phyloP scores from a whole-genome alignment of 1,140 invertebrate genomes.

The Heliconius eleuchia region DNA sequence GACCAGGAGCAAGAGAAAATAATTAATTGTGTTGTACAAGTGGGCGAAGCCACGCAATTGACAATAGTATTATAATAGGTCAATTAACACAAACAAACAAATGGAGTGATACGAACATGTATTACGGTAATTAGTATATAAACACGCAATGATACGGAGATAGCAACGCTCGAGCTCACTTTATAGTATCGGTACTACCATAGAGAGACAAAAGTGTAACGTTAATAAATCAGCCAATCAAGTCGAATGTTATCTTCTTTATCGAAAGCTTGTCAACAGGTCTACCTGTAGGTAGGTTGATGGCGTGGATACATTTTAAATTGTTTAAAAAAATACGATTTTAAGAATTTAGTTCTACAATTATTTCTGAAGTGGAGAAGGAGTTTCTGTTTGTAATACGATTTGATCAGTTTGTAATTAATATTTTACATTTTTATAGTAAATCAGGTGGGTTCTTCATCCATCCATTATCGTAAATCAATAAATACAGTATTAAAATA shows the following conservation, averaged over 20 bases:
- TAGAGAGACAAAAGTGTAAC: not conserved
- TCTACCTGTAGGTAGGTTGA: not conserved
- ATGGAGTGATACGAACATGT: not conserved
- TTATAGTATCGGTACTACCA: not conserved
- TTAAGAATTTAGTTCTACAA: not conserved
- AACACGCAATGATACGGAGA: not conserved
- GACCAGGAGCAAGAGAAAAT: too few relatives aligned
- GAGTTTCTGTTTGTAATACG: too few relatives aligned
- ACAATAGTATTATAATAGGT: not conserved
- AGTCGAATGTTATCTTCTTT: slow-evolving; percentile 4
- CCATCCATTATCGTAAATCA: too few relatives aligned
- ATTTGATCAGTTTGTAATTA: too few relatives aligned
- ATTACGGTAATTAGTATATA: not conserved
- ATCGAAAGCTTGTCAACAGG: slow-evolving; percentile 3
- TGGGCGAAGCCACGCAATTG: too few relatives aligned
- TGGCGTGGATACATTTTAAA: not conserved
- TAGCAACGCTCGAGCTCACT: not conserved
- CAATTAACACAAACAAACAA: not conserved
- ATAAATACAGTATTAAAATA: too few relatives aligned
- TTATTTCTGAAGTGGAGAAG: too few relatives aligned
- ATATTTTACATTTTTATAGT: too few relatives aligned
- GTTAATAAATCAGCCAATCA: not conserved
- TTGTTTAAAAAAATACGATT: not conserved
- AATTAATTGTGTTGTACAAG: too few relatives aligned
- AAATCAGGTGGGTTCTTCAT: too few relatives aligned